Percentiles rank a stretch among this genome's conserved stretches.
Conservation (phyloP, 2,888 invertebrate genomes). For the Eupelmus urozonus region DNA sequence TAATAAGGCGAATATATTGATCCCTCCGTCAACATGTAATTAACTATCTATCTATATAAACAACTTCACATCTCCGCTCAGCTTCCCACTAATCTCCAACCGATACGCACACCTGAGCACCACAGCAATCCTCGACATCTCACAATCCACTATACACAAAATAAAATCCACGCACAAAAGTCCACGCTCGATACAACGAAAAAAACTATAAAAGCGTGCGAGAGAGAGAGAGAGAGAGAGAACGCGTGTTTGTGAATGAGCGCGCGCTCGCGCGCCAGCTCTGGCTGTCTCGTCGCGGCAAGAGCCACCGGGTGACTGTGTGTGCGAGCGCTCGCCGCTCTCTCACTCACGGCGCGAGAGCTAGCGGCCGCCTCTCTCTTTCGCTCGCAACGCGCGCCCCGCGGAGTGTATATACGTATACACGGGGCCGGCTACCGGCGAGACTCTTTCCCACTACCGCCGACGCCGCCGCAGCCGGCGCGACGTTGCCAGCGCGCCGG, state of each 20-base stretch:
- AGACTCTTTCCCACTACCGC: not conserved
- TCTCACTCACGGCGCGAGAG: constrained; percentile 37
- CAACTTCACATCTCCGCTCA: no score
- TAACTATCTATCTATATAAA: no score
- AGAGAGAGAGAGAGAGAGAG: not conserved
- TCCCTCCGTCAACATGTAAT: no score
- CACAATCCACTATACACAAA: no score
- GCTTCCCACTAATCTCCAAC: no score
- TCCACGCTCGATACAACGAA: no score
- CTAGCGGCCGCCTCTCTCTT: constrained; percentile 22
- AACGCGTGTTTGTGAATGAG: not conserved
- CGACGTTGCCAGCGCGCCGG: constrained; percentile 16
- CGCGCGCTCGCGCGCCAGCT: constrained; percentile 42
- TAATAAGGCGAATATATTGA: not conserved
- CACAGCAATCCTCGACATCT: no score
- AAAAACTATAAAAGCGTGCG: not conserved
- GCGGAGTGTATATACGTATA: constrained; percentile 16
- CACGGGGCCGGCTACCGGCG: constrained; percentile 30
- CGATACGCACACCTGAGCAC: no score
- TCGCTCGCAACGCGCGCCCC: not conserved
- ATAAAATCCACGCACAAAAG: no score
- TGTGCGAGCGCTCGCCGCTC: constrained; percentile 40
- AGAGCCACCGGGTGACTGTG: constrained; percentile 71
- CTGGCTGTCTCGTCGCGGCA: constrained; percentile 56
- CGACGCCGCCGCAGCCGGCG: not conserved